Evolutionary conservation across 1,140 invertebrate species (phyloP).

Genomic region (Lordiphosa clarofinis): DNA sequence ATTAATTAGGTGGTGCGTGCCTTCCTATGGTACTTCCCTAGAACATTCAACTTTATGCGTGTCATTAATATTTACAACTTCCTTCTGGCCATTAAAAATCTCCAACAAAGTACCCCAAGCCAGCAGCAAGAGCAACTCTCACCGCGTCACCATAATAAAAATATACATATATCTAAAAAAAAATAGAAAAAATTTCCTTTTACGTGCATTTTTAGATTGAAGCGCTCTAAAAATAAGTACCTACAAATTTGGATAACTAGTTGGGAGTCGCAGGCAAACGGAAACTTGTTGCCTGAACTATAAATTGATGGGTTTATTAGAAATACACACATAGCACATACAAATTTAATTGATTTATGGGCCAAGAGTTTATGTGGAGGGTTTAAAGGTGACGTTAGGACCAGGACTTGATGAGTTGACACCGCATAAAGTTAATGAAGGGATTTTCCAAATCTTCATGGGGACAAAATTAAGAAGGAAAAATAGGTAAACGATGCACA

Average conservation of each 20-base stretch:
- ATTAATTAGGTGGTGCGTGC: constrained; percentile 66
- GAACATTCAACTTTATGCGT: constrained; percentile 54
- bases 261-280: not conserved
- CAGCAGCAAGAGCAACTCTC: constrained; percentile 2
- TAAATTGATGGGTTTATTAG: constrained; percentile 60
- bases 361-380: constrained; percentile 30
- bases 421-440: not conserved
- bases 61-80: constrained; percentile 72
- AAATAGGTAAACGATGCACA: no score
- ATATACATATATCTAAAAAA: constrained; percentile 15
- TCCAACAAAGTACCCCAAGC: constrained; percentile 27
- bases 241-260: not conserved
- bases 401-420: constrained; percentile 32
- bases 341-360: constrained; percentile 70
- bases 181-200: constrained; percentile 31
- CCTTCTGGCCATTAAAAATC: constrained; percentile 64
- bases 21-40: constrained; percentile 16
- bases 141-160: constrained; percentile 31
- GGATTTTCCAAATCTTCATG: not conserved
- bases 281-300: constrained; percentile 53
- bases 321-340: constrained; percentile 20
- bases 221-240: constrained; percentile 50
- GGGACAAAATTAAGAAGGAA: no score
- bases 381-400: constrained; percentile 15
- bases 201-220: constrained; percentile 47